Evolutionary conservation across 2,888 invertebrate genomes (phyloP), one percentile per base, ranked within the genome.

Genomic region (Agrochola lota): DNA sequence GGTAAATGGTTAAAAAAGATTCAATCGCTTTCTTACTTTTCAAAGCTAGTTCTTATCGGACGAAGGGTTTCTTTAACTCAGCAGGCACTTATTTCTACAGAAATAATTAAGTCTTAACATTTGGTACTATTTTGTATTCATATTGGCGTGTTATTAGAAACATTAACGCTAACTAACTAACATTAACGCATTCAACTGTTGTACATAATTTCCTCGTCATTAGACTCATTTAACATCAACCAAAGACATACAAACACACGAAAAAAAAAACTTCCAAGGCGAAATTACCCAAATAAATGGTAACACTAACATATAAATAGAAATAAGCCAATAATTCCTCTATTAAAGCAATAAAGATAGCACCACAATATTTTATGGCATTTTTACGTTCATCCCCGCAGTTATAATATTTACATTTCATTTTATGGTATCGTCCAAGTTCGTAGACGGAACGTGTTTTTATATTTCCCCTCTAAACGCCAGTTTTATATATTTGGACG

Each of bases 381-480:
- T 86, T 92, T 93, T 93, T 93, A 93, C 89, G 90, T 88, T 89
- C 85, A 91, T 90, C 88, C 89, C 81, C 83, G 86, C 81, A 89
- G 90, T 92, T 91, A 91, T 91, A 90, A 90, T 92, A 91, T 93
- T 92, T 92, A 92, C 89, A 92, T 93, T 92, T 87, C 87, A 88
- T 91, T 93, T 92, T 91, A 92, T 90, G 77, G 83, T 86, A 80
- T 86, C 81, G 77, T 74, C 74, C 71, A 83, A 88, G 76, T 87
- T 82, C 70, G 80, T 77, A 74, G 81, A 79, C 62, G 64, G 71
- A 66, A 74, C 74, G 63, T 74, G 82, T 87, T 85, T 88, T 85
- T 83, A 84, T 87, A 87, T 84, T 80, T 87, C 59, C 49, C 74
- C 69, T 83, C 79, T 84, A 81, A 85, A 80, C 77, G 78, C 72